Evolutionary conservation across 2,888 invertebrate species (phyloP).

Genomic region (Himalopsyche tibetana): DNA sequence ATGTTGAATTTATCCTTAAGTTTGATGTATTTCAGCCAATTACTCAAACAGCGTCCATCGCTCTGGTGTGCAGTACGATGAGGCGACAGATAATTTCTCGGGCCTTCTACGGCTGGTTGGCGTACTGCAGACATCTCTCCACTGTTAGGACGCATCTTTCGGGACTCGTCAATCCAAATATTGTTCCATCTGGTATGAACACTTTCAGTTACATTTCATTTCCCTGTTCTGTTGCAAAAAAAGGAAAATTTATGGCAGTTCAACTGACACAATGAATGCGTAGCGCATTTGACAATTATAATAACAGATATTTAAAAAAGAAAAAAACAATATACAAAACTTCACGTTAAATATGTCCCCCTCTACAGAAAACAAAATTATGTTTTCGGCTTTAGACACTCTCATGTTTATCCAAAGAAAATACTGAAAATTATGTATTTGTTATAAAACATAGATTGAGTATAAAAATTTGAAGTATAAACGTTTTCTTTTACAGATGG

Average conservation of each 20-base stretch:
- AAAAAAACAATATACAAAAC: neutral
- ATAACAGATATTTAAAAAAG: too few species aligned
- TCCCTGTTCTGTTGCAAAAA: too few species aligned
- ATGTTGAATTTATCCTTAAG: too few species aligned
- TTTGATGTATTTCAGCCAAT: conserved; percentile 65
- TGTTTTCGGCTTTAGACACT: too few species aligned
- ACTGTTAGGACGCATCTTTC: conserved; percentile 95
- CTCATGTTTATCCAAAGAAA: neutral
- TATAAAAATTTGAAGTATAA: neutral
- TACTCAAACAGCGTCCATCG: conserved; percentile 78
- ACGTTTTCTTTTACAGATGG: conserved; percentile 72
- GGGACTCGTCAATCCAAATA: conserved; percentile 87
- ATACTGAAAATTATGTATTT: neutral
- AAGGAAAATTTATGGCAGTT: too few species aligned
- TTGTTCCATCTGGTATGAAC: conserved; percentile 78
- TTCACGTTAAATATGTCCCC: neutral
- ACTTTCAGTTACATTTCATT: too few species aligned
- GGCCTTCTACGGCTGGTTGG: conserved; percentile 97
- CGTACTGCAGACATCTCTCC: conserved; percentile 93
- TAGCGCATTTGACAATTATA: too few species aligned
- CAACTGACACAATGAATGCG: too few species aligned
- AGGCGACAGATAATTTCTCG: conserved; percentile 94
- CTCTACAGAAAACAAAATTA: too few species aligned
- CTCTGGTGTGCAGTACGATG: conserved; percentile 95
- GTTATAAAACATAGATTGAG: neutral